Percentiles rank a stretch among this genome's conserved stretches.
phyloP scores from a whole-genome alignment of 2,797 vertebrate species.

The Mareca penelope region DNA sequence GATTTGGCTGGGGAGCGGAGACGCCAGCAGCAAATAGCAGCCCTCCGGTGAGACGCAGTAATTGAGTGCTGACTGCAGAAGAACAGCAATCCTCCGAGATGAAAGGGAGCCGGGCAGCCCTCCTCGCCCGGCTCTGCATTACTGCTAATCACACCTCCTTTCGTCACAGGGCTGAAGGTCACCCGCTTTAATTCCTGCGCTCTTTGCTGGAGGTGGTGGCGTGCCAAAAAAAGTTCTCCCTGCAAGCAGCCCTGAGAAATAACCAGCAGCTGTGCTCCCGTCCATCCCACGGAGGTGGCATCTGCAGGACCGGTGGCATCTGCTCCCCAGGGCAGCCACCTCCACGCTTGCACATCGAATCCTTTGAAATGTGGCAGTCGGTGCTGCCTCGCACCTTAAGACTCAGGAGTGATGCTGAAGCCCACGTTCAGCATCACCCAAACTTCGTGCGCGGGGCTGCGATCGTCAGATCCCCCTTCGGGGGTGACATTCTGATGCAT shows the following conservation, averaged over 20 bases:
- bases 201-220: not conserved
- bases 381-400: not conserved
- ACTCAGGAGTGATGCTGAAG: not conserved
- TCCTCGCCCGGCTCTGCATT: not conserved
- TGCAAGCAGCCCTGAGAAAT: not conserved
- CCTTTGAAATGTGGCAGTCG: accelerated
- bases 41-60: not conserved
- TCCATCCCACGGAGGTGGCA: not conserved
- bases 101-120: not conserved
- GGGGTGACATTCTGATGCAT: not conserved
- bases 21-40: not conserved
- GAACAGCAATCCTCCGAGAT: not conserved
- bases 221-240: not conserved
- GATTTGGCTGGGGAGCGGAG: not conserved
- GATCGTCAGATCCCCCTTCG: not conserved
- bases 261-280: not conserved
- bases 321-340: not conserved
- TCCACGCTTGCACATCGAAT: not conserved
- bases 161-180: not conserved
- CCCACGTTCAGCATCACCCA: not conserved
- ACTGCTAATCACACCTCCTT: not conserved
- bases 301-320: not conserved
- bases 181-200: not conserved
- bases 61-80: not conserved
- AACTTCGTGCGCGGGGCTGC: not conserved